These are phyloP conservation scores for Drosophila leonis DNA, from an alignment of 2,888 invertebrate genomes.

Conservation along the genomic window DNA sequence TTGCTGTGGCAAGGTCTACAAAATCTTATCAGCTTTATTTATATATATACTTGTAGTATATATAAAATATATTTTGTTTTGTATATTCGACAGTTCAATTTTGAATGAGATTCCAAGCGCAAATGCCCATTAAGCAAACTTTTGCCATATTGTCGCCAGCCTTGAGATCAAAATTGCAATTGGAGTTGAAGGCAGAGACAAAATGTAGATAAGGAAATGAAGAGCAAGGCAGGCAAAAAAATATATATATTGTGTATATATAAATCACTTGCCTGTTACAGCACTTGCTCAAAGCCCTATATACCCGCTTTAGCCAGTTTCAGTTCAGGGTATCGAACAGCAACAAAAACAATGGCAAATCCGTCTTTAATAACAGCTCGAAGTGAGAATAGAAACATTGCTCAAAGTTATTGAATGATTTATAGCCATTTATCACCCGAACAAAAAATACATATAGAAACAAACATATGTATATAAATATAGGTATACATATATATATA, in stretches of 20 bases:
- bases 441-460: neutral
- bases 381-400: neutral
- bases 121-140: neutral
- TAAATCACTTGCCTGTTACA: neutral
- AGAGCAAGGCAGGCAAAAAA: neutral
- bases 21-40: conserved; percentile 12
- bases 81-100: neutral
- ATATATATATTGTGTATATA: no score
- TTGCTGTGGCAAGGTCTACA: conserved; percentile 58
- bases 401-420: conserved; percentile 3
- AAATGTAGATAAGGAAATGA: neutral
- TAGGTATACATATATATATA: neutral
- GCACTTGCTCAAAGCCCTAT: neutral
- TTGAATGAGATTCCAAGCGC: neutral
- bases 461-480: neutral
- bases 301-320: neutral
- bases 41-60: neutral
- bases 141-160: neutral
- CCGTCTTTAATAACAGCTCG: neutral
- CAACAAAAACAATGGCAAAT: conserved; percentile 9
- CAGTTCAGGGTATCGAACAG: neutral
- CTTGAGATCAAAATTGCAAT: neutral
- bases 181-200: neutral
- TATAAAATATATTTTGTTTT: neutral
- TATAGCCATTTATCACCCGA: conserved; percentile 11